phyloP scores from a whole-genome alignment of 1,140 invertebrate genomes.

The Heliconius himera region DNA sequence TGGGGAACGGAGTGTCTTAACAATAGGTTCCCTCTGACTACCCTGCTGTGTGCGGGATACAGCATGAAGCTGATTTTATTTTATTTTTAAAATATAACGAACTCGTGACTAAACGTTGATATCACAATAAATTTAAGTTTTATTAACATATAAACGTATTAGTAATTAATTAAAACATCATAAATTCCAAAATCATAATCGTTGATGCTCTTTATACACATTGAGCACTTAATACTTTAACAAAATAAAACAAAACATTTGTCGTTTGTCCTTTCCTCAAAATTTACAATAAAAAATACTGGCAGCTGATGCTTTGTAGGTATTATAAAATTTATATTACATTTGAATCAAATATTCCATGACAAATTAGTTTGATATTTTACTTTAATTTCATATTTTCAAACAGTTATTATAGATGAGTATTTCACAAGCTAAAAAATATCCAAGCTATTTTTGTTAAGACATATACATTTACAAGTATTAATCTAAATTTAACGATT shows the following conservation, averaged over 20 bases:
- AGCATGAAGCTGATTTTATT: too few relatives aligned
- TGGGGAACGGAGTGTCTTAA: too few relatives aligned
- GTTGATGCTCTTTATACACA: background rate
- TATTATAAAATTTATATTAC: too few relatives aligned
- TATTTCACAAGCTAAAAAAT: too few relatives aligned
- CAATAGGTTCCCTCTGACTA: too few relatives aligned
- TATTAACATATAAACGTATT: constrained; percentile 2
- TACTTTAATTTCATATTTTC: too few relatives aligned
- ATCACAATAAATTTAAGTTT: background rate
- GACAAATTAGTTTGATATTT: too few relatives aligned
- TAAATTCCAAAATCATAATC: background rate
- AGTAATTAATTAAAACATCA: background rate
- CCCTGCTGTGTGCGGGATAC: too few relatives aligned
- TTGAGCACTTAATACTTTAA: background rate
- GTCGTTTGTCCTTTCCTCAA: constrained; percentile 3
- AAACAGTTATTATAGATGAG: too few relatives aligned
- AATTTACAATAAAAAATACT: background rate
- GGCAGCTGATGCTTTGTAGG: background rate
- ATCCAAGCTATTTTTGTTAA: too few relatives aligned
- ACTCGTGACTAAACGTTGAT: background rate
- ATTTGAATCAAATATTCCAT: too few relatives aligned
- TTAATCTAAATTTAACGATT: background rate
- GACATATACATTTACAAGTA: background rate
- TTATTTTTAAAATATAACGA: background rate
- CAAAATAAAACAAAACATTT: background rate